Evolutionary conservation across 2,888 invertebrate species (phyloP).

Genomic region (Cosmia trapezina): DNA sequence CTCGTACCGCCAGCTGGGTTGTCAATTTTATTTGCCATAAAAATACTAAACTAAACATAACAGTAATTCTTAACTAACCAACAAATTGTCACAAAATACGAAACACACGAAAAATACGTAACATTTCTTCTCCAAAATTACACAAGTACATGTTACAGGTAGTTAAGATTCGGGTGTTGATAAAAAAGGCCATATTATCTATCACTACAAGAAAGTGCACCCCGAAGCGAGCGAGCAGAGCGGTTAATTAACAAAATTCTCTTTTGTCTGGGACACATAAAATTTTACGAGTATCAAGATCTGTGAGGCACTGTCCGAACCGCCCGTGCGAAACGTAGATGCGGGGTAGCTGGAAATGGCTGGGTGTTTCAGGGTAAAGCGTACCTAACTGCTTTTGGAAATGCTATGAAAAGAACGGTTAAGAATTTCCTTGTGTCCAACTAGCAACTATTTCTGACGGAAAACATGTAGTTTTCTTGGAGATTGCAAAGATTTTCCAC

Average conservation of each 20-base stretch:
- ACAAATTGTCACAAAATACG: conserved; percentile 47
- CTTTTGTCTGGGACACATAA: conserved; percentile 89
- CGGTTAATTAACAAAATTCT: conserved; percentile 89
- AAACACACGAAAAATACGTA: conserved; percentile 55
- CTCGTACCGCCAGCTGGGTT: not conserved
- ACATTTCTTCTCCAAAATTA: conserved; percentile 52
- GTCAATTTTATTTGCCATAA: not conserved
- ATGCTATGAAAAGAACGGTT: not conserved
- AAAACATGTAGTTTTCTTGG: not conserved
- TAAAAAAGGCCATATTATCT: conserved; percentile 84
- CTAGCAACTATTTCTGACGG: no score
- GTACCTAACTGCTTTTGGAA: not conserved
- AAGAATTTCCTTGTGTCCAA: no score
- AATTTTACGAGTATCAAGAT: conserved; percentile 90
- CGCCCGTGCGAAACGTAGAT: conserved; percentile 71
- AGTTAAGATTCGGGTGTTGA: conserved; percentile 81
- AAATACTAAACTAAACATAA: conserved; percentile 1
- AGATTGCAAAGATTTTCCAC: not conserved
- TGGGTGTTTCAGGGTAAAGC: not conserved
- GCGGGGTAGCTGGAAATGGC: conserved; percentile 64
- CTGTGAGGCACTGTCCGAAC: conserved; percentile 76
- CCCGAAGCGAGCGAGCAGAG: conserved; percentile 68
- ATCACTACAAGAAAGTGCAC: conserved; percentile 81
- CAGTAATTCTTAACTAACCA: conserved; percentile 25
- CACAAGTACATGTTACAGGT: conserved; percentile 58